Evolutionary conservation across 2,888 invertebrate genomes (phyloP).

Genomic region (Macrosiphum euphorbiae): DNA sequence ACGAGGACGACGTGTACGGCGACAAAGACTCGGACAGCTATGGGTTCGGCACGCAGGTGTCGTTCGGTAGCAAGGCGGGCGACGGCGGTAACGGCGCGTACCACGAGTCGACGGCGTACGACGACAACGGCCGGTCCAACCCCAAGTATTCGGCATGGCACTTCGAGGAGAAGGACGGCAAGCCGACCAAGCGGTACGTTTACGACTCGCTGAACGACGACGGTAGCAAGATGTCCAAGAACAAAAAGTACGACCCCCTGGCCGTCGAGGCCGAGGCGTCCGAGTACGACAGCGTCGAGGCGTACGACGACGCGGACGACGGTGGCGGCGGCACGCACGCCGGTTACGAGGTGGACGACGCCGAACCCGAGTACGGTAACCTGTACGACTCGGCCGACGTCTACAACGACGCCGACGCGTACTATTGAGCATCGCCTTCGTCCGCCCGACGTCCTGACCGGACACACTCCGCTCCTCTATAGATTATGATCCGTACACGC

Average conservation of each 20-base stretch:
- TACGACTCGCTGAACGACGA: slow-evolving; percentile 29
- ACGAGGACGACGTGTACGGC: slow-evolving; percentile 51
- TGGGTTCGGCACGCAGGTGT: slow-evolving; percentile 73
- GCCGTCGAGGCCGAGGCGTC: slow-evolving; percentile 65
- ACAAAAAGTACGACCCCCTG: slow-evolving; percentile 56
- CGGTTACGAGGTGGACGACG: slow-evolving; percentile 65
- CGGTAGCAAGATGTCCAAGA: neutral
- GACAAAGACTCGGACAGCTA: slow-evolving; percentile 51
- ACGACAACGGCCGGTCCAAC: slow-evolving; percentile 68
- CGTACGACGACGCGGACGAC: slow-evolving; percentile 65
- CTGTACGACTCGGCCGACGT: slow-evolving; percentile 65
- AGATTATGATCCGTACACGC: neutral
- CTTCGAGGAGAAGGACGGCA: slow-evolving; percentile 66
- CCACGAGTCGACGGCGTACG: slow-evolving; percentile 73
- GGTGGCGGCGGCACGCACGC: slow-evolving; percentile 64
- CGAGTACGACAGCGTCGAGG: slow-evolving; percentile 66
- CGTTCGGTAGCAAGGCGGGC: slow-evolving; percentile 81
- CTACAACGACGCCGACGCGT: slow-evolving; percentile 55
- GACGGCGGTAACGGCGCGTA: slow-evolving; percentile 81
- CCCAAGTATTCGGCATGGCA: slow-evolving; percentile 67
- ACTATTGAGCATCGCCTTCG: neutral
- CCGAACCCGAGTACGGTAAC: slow-evolving; percentile 66
- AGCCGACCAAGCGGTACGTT: slow-evolving; percentile 62
- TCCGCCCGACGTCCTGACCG: neutral
- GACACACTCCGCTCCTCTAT: neutral